Conservation (phyloP, 2,113 vertebrate species). For the Cricetomys ansorgei region DNA sequence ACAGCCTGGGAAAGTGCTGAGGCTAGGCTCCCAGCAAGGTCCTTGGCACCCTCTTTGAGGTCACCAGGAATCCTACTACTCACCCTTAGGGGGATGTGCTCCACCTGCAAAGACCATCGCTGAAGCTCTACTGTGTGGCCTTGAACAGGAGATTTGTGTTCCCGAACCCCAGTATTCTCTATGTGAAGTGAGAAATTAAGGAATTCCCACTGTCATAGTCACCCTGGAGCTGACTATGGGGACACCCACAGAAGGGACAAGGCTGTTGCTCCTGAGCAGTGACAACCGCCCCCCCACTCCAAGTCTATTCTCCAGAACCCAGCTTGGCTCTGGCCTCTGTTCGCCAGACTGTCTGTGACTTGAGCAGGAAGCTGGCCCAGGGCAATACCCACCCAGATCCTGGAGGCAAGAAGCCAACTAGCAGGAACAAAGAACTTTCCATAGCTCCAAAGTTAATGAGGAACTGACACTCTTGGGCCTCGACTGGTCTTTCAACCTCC, state of each 20-base stretch:
- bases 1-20: neutral
- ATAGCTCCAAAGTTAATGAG: conserved; percentile 46
- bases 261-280: neutral
- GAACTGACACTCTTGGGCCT: conserved; percentile 69
- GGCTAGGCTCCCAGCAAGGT: neutral
- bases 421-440: conserved; percentile 78
- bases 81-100: neutral
- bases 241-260: neutral
- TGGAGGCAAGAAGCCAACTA: conserved; percentile 77
- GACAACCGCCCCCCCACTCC: neutral
- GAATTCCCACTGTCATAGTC: too few species aligned
- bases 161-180: conserved; percentile 5
- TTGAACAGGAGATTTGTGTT: neutral
- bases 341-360: conserved; percentile 65
- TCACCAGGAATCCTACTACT: neutral
- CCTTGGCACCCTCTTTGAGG: neutral
- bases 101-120: neutral
- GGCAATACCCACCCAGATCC: conserved; percentile 79
- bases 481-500: conserved; percentile 67
- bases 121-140: neutral
- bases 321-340: conserved; percentile 1
- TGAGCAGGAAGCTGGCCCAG: conserved; percentile 76
- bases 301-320: neutral
- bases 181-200: neutral
- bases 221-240: rapidly evolving